Conservation (phyloP, 2,888 invertebrate species). For the Caenorhabditis sinica region DNA sequence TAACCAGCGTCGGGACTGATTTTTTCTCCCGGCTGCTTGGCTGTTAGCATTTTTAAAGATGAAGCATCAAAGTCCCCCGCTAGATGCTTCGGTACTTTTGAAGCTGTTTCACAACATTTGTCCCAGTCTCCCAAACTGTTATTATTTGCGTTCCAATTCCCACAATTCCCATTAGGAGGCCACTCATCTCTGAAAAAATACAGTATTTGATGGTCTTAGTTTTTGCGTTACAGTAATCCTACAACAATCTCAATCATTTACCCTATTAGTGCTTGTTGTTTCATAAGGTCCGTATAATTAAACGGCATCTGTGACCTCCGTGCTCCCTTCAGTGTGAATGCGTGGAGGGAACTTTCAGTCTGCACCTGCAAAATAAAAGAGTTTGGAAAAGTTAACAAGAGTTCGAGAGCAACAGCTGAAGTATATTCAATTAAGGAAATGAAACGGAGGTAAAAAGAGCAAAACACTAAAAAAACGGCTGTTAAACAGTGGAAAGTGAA, state of each 20-base stretch:
- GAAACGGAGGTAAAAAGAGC: neutral
- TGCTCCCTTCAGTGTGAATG: conserved; percentile 31
- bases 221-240: neutral
- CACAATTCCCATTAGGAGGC: conserved; percentile 42
- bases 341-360: conserved; percentile 52
- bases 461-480: conserved; percentile 20
- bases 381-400: neutral
- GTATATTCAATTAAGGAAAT: conserved; percentile 10
- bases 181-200: conserved; percentile 55
- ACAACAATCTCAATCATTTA: conserved; percentile 4
- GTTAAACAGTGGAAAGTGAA: neutral
- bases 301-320: conserved; percentile 59
- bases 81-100: conserved; percentile 36
- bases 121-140: conserved; percentile 58
- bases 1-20: conserved; percentile 36
- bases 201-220: neutral
- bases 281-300: conserved; percentile 46
- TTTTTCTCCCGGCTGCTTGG: conserved; percentile 39
- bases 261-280: conserved; percentile 49
- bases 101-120: conserved; percentile 41
- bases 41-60: conserved; percentile 55
- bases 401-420: conserved; percentile 8
- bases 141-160: conserved; percentile 58
- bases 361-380: conserved; percentile 55
- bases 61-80: conserved; percentile 42